Base-by-base conservation (phyloP, 2,797 vertebrate genomes). In the Chelon auratus region DNA sequence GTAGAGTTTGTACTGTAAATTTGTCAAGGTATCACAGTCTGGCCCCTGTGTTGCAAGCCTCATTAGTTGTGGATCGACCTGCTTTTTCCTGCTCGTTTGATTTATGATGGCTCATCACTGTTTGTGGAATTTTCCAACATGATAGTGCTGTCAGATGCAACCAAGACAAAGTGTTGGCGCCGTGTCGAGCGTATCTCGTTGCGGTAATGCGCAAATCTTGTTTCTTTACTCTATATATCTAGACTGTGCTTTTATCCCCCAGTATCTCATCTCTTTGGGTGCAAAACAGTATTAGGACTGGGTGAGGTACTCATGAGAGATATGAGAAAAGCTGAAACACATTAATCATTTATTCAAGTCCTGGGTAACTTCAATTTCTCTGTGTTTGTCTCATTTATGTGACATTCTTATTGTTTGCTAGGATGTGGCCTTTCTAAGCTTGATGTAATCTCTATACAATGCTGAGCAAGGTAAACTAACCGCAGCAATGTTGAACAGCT, bases 101-200 rank as follows among this genome's bases (percentile, higher is more conserved):
- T 90, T 89, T 80, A 89, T 67, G 66, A 84, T 65, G 62, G 75
- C 77, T 40, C 76, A 84, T 90, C 70, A 37, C 68, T 77, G 75
- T 87, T 85, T 82, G 81, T 82, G 72, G 81, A 88, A 77, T 93
- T 88, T 91, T 77, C 81, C 77, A 87, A 87, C 85, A 89, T 87
- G 85, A 92, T 83, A 76, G 67, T 48, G 53, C 83, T 87, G 86
- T 90, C 90, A 88, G 71, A 89, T 73, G 53, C 77, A 89, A 93
- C 62, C 62, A 74, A 87, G 87, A 92, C 86, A 87, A 93, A 91
- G 79, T 76, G 72, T 67, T 53, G 30, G 26, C 53, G 50, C 57
- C 61, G 54, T 63, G 68, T 70, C 2, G 15, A 69, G 71, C 63
- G 8, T 50, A 68, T 83, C 75, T 61, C 8, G 33, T 56, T 64